phyloP scores from a whole-genome alignment of 1,140 invertebrate species.

The Bombus difficillimus region DNA sequence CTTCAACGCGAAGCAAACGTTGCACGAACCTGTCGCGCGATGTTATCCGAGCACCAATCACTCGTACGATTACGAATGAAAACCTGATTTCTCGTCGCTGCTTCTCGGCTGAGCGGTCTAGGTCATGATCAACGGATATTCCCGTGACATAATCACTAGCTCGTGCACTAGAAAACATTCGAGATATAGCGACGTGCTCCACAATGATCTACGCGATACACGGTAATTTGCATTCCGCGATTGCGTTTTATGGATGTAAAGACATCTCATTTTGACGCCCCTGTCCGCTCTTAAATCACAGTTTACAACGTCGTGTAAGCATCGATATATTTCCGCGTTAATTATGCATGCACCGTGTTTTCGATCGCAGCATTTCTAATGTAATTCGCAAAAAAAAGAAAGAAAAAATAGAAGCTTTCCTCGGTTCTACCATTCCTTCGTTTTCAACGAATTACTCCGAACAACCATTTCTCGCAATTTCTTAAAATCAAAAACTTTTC shows the following conservation, averaged over 20 bases:
- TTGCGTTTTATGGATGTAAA: background rate
- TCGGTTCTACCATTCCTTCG: too few species aligned
- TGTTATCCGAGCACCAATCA: background rate
- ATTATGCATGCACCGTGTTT: too few species aligned
- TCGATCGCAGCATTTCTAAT: background rate
- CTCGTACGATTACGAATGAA: conserved; percentile 4
- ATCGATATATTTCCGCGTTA: background rate
- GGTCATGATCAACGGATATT: background rate
- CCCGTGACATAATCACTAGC: background rate
- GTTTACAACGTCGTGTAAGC: background rate
- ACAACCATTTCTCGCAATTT: background rate
- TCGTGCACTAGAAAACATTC: background rate
- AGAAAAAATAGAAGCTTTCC: background rate
- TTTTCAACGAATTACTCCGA: too few species aligned
- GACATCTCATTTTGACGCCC: background rate
- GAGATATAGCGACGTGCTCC: background rate
- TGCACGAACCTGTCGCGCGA: background rate
- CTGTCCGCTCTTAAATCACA: background rate
- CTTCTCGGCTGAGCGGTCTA: background rate
- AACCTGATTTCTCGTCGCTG: background rate
- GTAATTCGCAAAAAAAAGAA: too few species aligned
- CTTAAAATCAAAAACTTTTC: background rate
- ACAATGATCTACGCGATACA: background rate
- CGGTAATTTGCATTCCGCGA: conserved; percentile 2
- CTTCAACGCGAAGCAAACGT: background rate